These are phyloP conservation scores for Papilio glaucus DNA, from an alignment of 1,140 invertebrate genomes.

Conservation along the genomic window DNA sequence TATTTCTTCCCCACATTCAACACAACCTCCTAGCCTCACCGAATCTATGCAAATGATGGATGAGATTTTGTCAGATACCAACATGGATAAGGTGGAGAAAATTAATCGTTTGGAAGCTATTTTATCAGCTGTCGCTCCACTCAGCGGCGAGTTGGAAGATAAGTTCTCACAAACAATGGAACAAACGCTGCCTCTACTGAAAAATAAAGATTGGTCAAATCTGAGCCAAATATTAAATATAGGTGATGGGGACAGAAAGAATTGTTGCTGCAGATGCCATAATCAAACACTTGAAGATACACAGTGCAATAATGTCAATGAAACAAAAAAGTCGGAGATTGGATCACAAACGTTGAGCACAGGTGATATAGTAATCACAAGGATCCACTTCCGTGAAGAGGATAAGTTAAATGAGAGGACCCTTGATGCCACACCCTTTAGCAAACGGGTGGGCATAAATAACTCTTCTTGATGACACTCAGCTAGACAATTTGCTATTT, in stretches of 20 bases:
- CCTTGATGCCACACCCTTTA: slow-evolving; percentile 78
- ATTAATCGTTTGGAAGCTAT: slow-evolving; percentile 94
- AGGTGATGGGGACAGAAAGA: slow-evolving; percentile 68
- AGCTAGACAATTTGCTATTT: slow-evolving; percentile 51
- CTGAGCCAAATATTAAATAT: slow-evolving; percentile 78
- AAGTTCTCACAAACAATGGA: slow-evolving; percentile 81
- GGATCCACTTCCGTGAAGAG: slow-evolving; percentile 92
- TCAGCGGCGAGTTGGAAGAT: slow-evolving; percentile 79
- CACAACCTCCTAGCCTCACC: slow-evolving; percentile 93
- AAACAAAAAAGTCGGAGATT: slow-evolving; percentile 80
- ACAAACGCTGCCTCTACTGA: slow-evolving; percentile 79
- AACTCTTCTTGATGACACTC: slow-evolving; percentile 77
- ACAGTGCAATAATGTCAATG: slow-evolving; percentile 79
- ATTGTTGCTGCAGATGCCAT: slow-evolving; percentile 85
- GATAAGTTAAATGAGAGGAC: slow-evolving; percentile 84
- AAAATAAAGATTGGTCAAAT: slow-evolving; percentile 80
- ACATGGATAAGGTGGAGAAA: slow-evolving; percentile 93
- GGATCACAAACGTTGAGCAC: slow-evolving; percentile 94
- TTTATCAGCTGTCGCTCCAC: slow-evolving; percentile 89
- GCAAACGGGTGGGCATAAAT: slow-evolving; percentile 72
- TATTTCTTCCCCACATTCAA: slow-evolving; percentile 88
- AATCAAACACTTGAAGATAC: slow-evolving; percentile 64
- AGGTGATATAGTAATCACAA: slow-evolving; percentile 96
- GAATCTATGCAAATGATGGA: slow-evolving; percentile 96
- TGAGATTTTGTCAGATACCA: slow-evolving; percentile 91